Conservation (phyloP, 2,797 vertebrate genomes). For the Urocyon cinereoargenteus region DNA sequence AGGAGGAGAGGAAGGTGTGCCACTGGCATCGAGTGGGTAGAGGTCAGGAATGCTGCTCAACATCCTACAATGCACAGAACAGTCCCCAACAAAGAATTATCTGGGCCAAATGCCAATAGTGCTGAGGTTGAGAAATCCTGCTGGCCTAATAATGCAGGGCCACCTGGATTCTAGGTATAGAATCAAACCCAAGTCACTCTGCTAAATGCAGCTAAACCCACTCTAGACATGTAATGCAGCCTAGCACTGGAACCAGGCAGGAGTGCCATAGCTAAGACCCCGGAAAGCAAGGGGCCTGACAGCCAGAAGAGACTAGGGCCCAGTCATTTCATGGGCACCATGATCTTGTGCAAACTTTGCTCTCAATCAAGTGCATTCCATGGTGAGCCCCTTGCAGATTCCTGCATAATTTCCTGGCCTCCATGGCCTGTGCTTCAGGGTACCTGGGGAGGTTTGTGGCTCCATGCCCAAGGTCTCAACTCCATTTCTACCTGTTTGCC, state of each 20-base stretch:
- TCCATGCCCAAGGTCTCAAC: slow-evolving; percentile 37
- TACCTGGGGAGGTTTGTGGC: slow-evolving; percentile 33
- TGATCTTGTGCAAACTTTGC: not conserved
- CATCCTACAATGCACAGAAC: not conserved
- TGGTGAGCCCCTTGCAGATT: slow-evolving; percentile 50
- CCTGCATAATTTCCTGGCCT: slow-evolving; percentile 72
- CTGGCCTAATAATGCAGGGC: not conserved
- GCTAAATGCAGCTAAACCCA: not conserved
- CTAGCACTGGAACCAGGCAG: not conserved
- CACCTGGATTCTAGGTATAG: not conserved
- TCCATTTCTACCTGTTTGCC: slow-evolving; percentile 35
- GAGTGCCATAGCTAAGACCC: not conserved
- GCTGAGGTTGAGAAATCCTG: not conserved
- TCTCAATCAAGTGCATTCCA: slow-evolving; percentile 31
- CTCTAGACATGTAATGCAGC: not conserved
- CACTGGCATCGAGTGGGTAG: not conserved
- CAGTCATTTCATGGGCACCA: not conserved
- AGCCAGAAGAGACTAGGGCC: not conserved
- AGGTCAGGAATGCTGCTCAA: not conserved
- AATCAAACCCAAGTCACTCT: not conserved
- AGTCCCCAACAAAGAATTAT: not conserved
- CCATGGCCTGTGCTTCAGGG: slow-evolving; percentile 40
- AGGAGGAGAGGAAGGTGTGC: not conserved
- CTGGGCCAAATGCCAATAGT: not conserved
- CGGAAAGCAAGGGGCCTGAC: not conserved